Evolutionary conservation across 2,888 invertebrate species (phyloP).

Genomic region (Lepidocyrtoides sp.): DNA sequence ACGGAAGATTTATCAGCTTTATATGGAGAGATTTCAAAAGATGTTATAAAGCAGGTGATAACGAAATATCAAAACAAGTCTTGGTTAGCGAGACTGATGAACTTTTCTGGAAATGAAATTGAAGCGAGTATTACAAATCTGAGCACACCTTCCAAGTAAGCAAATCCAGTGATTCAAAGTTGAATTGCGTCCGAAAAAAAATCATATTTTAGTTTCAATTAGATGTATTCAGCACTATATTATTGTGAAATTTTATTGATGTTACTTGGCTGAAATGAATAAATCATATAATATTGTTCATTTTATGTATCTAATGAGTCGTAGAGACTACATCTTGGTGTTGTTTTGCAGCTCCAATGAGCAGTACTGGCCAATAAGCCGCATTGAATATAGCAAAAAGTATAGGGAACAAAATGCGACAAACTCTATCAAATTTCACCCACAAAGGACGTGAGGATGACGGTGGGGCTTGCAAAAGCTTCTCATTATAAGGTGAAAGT

Average conservation of each 20-base stretch:
- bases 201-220: too few species aligned
- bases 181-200: too few species aligned
- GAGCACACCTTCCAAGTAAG: too few species aligned
- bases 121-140: conserved; percentile 22
- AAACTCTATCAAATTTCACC: conserved; percentile 92
- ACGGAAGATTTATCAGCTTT: conserved; percentile 28
- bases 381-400: conserved; percentile 92
- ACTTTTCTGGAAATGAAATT: conserved; percentile 75
- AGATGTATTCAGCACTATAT: too few species aligned
- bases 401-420: conserved; percentile 92
- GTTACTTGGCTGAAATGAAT: too few species aligned
- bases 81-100: conserved; percentile 71
- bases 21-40: conserved; percentile 62
- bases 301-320: too few species aligned
- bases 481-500: not conserved
- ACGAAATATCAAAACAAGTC: conserved; percentile 54
- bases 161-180: too few species aligned
- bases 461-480: conserved; percentile 15
- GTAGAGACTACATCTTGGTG: conserved; percentile 34
- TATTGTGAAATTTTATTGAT: too few species aligned
- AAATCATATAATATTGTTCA: too few species aligned
- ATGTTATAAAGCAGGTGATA: conserved; percentile 64
- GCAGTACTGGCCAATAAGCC: conserved; percentile 93
- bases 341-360: conserved; percentile 70
- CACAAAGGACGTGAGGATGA: conserved; percentile 86